Evolutionary conservation across 2,888 invertebrate species (phyloP).

Genomic region (Cheilosia urbana): DNA sequence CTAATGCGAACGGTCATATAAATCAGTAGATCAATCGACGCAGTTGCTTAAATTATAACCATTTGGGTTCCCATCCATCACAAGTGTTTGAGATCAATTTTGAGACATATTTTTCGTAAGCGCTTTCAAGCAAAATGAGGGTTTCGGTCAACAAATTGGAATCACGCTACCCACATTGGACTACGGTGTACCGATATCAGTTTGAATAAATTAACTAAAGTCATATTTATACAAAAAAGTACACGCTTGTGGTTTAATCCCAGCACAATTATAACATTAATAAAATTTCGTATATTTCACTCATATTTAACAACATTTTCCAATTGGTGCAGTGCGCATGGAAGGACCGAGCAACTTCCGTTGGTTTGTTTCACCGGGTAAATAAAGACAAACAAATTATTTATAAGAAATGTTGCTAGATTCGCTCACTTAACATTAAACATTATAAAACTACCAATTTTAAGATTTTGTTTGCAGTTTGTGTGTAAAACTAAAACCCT

Average conservation of each 20-base stretch:
- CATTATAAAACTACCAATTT: slow-evolving; percentile 41
- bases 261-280: slow-evolving; percentile 39
- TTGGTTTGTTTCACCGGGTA: slow-evolving; percentile 83
- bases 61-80: no score
- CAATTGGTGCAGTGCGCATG: slow-evolving; percentile 79
- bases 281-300: slow-evolving; percentile 37
- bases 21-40: no score
- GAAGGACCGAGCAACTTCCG: slow-evolving; percentile 81
- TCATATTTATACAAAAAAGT: neutral
- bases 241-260: slow-evolving; percentile 36
- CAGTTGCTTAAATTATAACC: no score
- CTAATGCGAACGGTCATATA: no score
- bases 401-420: slow-evolving; percentile 44
- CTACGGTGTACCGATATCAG: neutral
- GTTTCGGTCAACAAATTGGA: no score
- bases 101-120: no score
- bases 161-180: neutral
- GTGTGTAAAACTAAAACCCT: slow-evolving; percentile 32
- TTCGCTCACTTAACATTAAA: slow-evolving; percentile 27
- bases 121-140: no score
- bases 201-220: neutral
- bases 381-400: slow-evolving; percentile 73
- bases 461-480: slow-evolving; percentile 51
- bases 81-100: no score
- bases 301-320: slow-evolving; percentile 56